phyloP scores from a whole-genome alignment of 1,140 invertebrate species.

The Phymastichus coffea region DNA sequence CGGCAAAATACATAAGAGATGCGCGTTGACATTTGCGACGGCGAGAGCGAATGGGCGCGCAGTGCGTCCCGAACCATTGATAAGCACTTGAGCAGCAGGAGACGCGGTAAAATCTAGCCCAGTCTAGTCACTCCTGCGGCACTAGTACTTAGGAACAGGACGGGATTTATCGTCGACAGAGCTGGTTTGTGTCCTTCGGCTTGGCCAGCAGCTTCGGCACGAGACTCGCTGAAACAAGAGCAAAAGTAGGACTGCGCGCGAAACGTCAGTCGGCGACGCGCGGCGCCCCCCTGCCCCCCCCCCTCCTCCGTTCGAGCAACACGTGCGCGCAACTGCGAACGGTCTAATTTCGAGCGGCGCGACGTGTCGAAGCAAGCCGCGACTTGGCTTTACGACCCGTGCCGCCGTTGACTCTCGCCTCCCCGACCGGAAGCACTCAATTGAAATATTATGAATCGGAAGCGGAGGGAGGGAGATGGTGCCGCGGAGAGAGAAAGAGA shows the following conservation, averaged over 20 bases:
- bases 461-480: no score
- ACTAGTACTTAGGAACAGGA: constrained; percentile 87
- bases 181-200: no score
- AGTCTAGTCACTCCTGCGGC: constrained; percentile 75
- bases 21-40: no score
- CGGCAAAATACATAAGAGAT: no score
- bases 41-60: no score
- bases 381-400: neutral
- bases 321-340: neutral
- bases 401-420: no score
- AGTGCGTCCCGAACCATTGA: constrained; percentile 67
- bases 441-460: constrained; percentile 17
- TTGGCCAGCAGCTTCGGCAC: neutral
- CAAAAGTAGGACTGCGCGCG: neutral
- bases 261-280: neutral
- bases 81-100: constrained; percentile 88
- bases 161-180: constrained; percentile 50
- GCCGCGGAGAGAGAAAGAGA: no score
- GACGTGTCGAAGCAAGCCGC: neutral
- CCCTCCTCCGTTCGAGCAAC: neutral
- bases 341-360: neutral
- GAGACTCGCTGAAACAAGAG: constrained; percentile 2
- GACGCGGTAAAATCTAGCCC: constrained; percentile 59
- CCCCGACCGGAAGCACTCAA: constrained; percentile 15
- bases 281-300: neutral